Conservation (phyloP, 2,113 vertebrate genomes). For the Trichomycterus rosablanca region DNA sequence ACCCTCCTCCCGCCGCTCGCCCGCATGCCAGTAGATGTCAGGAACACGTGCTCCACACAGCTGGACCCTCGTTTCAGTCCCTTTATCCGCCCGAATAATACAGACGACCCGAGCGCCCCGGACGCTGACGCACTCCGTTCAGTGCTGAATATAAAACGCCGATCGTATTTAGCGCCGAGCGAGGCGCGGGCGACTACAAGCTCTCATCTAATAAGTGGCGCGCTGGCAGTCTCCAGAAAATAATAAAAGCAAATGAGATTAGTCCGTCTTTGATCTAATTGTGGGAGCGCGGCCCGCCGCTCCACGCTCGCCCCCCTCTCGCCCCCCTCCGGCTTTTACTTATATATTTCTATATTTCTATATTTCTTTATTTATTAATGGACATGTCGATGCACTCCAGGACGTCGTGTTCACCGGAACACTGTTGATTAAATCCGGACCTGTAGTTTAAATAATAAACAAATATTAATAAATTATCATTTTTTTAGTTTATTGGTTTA, state of each 20-base stretch:
- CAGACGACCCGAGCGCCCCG: too few relatives aligned
- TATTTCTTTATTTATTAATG: slow-evolving; percentile 24
- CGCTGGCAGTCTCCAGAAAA: slow-evolving; percentile 40
- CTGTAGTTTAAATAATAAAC: neutral
- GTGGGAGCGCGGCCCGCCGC: neutral
- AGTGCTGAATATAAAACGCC: too few relatives aligned
- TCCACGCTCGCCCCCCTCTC: neutral
- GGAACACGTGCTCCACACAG: too few relatives aligned
- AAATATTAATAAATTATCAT: neutral
- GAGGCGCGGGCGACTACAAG: neutral
- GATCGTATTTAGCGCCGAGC: neutral
- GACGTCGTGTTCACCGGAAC: neutral
- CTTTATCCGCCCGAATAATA: too few relatives aligned
- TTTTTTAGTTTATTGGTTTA: neutral
- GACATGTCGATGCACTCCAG: neutral
- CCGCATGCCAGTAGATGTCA: too few relatives aligned
- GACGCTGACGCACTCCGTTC: too few relatives aligned
- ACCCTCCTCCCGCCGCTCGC: too few relatives aligned
- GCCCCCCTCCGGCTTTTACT: neutral
- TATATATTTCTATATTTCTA: slow-evolving; percentile 1
- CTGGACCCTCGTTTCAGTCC: too few relatives aligned
- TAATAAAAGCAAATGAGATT: slow-evolving; percentile 47
- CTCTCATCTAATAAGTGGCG: slow-evolving; percentile 37
- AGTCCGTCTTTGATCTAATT: slow-evolving; percentile 42
- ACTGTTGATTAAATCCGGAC: neutral